Conservation (phyloP, 2,888 invertebrate genomes). For the Drosophila dives region DNA sequence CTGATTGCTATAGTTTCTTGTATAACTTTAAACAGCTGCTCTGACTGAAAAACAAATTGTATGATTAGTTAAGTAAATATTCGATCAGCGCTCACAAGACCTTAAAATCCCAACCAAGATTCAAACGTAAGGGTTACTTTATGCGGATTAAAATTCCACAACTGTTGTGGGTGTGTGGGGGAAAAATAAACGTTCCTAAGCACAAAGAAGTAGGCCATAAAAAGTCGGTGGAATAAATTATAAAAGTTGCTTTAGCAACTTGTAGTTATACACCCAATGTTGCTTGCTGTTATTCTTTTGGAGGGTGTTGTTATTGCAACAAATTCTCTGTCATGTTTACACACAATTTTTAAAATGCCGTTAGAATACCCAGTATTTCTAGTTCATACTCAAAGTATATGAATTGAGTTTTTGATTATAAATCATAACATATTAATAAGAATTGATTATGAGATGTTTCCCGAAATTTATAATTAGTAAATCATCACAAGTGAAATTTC, state of each 20-base stretch:
- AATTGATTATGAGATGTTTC: not conserved
- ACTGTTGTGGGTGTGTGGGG: conserved; percentile 42
- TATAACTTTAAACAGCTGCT: conserved; percentile 51
- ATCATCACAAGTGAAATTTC: not conserved
- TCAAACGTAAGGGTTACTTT: conserved; percentile 47
- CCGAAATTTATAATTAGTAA: not conserved
- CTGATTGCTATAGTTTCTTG: conserved; percentile 37
- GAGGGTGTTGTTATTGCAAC: conserved; percentile 38
- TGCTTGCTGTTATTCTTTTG: conserved; percentile 18
- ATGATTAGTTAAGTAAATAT: conserved; percentile 29
- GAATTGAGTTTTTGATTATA: not conserved
- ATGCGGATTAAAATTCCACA: conserved; percentile 44
- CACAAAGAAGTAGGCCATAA: conserved; percentile 52
- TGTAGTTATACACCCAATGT: conserved; percentile 5
- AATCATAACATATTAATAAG: not conserved
- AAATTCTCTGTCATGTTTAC: conserved; percentile 35
- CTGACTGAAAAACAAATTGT: conserved; percentile 26
- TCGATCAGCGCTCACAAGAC: conserved; percentile 30
- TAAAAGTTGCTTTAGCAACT: conserved; percentile 59
- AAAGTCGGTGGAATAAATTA: conserved; percentile 65
- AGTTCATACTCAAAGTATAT: not conserved
- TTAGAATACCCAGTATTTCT: conserved; percentile 8
- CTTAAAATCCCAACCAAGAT: conserved; percentile 21
- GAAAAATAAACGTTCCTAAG: conserved; percentile 39
- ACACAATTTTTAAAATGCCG: conserved; percentile 12